These are phyloP conservation scores for Achlya flavicornis DNA, from an alignment of 2,888 invertebrate genomes.

Conservation along the genomic window DNA sequence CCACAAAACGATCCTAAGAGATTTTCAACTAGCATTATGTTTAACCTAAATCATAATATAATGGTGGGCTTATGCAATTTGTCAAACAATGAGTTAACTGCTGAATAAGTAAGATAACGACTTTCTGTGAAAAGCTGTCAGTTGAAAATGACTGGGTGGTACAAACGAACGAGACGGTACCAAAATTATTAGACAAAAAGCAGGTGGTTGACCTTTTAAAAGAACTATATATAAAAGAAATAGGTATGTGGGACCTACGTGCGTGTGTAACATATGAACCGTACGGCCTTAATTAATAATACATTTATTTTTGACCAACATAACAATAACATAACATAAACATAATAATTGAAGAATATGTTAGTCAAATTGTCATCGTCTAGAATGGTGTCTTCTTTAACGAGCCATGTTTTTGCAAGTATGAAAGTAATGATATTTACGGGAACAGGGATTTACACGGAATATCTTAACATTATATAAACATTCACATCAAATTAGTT, in stretches of 20 bases:
- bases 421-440: neutral
- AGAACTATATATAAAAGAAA: slow-evolving; percentile 37
- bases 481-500: too few relatives aligned
- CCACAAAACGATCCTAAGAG: neutral
- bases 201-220: slow-evolving; percentile 23
- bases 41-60: slow-evolving; percentile 9
- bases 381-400: neutral
- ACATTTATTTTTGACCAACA: neutral
- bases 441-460: too few relatives aligned
- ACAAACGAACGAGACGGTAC: neutral
- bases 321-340: too few relatives aligned
- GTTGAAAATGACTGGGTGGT: slow-evolving; percentile 4
- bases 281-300: neutral
- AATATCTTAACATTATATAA: too few relatives aligned
- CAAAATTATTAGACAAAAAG: slow-evolving; percentile 11
- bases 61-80: slow-evolving; percentile 16
- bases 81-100: slow-evolving; percentile 16
- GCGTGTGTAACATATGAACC: neutral
- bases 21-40: neutral
- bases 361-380: neutral
- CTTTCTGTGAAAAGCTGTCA: slow-evolving; percentile 8
- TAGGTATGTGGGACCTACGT: slow-evolving; percentile 26
- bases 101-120: slow-evolving; percentile 14
- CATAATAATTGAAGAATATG: neutral
- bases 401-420: neutral